Evolutionary conservation across 2,888 invertebrate genomes (phyloP).

Genomic region (Lissonota sp.): DNA sequence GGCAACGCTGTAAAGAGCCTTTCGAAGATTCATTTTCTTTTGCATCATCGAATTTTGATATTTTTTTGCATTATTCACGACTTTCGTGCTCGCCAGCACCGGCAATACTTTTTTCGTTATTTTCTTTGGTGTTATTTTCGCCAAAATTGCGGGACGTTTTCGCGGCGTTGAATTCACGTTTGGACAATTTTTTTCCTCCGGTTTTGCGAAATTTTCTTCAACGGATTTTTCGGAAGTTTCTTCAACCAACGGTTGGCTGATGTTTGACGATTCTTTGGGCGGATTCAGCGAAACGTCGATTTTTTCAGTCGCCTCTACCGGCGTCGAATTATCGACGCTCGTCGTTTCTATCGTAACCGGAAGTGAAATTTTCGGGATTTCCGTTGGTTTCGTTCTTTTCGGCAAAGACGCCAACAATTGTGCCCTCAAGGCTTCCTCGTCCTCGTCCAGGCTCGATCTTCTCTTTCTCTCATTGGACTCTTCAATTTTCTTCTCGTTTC

Average conservation of each 20-base stretch:
- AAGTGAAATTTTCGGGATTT: conserved; percentile 26
- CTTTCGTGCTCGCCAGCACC: conserved; percentile 74
- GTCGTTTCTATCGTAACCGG: conserved; percentile 27
- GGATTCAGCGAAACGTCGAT: not conserved
- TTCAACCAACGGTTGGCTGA: not conserved
- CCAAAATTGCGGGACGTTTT: conserved; percentile 61
- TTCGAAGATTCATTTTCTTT: conserved; percentile 74
- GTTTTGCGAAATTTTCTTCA: not conserved
- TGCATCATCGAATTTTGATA: conserved; percentile 75
- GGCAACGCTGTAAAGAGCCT: conserved; percentile 54
- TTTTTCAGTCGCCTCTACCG: conserved; percentile 41
- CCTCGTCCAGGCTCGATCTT: conserved; percentile 79
- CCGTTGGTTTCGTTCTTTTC: conserved; percentile 68
- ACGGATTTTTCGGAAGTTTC: not conserved
- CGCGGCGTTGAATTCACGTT: conserved; percentile 43
- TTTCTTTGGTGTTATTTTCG: conserved; percentile 71
- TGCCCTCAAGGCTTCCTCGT: conserved; percentile 79
- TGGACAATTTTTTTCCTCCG: conserved; percentile 1
- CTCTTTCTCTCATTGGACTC: conserved; percentile 59
- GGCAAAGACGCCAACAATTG: conserved; percentile 78
- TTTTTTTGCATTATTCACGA: conserved; percentile 79
- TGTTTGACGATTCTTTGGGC: not conserved
- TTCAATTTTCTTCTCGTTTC: no score
- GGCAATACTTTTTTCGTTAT: conserved; percentile 69
- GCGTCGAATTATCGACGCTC: conserved; percentile 7